Evolutionary conservation across 2,797 vertebrate genomes (phyloP).

Genomic region (Morus bassanus): DNA sequence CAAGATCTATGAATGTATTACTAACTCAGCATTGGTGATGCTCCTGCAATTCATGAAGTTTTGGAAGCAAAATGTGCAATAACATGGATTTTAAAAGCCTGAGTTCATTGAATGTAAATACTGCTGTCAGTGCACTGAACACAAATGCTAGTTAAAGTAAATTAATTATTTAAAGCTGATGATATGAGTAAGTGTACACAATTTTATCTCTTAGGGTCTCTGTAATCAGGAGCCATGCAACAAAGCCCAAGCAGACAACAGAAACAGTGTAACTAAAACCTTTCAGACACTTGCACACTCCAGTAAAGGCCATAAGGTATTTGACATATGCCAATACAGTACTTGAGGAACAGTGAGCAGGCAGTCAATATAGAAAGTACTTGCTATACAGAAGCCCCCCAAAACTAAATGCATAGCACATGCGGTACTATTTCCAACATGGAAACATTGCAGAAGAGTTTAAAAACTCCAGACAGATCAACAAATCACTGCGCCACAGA

Average conservation of each 20-base stretch:
- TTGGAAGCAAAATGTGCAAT: background rate
- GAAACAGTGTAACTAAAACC: background rate
- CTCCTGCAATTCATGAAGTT: background rate
- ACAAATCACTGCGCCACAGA: too few relatives aligned
- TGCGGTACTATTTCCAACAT: background rate
- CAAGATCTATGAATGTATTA: background rate
- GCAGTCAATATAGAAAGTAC: background rate
- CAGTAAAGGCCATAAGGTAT: background rate
- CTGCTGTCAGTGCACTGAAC: rapidly evolving
- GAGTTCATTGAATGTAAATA: background rate
- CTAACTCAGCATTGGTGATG: background rate
- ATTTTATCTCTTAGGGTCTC: background rate
- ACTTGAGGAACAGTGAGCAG: background rate
- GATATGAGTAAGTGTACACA: background rate
- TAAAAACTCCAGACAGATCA: background rate
- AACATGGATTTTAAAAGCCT: background rate
- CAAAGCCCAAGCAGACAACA: background rate
- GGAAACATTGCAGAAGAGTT: background rate
- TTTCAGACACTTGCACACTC: background rate
- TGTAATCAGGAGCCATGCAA: background rate
- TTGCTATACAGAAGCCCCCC: background rate
- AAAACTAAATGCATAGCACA: background rate
- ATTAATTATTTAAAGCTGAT: background rate
- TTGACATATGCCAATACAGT: rapidly evolving
- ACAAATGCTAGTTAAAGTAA: background rate